phyloP scores from a whole-genome alignment of 1,140 invertebrate genomes.

The Drosophila hydei region DNA sequence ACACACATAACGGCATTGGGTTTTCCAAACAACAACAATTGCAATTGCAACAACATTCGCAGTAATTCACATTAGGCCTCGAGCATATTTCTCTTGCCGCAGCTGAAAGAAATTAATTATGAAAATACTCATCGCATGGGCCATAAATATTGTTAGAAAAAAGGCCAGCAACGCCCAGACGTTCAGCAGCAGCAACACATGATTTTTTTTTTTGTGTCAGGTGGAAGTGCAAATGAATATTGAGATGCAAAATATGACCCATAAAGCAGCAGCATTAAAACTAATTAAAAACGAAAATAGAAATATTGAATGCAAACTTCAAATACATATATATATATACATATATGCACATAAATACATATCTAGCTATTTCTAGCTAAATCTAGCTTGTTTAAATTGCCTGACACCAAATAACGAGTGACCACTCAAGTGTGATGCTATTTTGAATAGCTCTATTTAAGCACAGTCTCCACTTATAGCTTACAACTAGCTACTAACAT shows the following conservation, averaged over 20 bases:
- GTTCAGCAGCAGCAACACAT: constrained; percentile 19
- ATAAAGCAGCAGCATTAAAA: constrained; percentile 28
- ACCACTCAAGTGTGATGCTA: too few relatives aligned
- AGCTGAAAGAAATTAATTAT: constrained; percentile 53
- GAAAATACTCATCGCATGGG: constrained; percentile 43
- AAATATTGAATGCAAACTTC: neutral
- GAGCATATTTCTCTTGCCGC: constrained; percentile 34
- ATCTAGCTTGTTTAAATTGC: too few relatives aligned
- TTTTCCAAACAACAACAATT: constrained; percentile 33
- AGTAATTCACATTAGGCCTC: constrained; percentile 46
- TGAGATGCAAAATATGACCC: constrained; percentile 51
- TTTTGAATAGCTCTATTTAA: too few relatives aligned
- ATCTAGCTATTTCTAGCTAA: neutral
- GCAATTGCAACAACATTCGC: constrained; percentile 26
- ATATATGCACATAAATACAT: neutral
- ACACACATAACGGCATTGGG: constrained; percentile 8
- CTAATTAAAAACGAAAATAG: neutral
- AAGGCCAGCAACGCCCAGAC: constrained; percentile 26
- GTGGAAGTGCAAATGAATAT: constrained; percentile 45
- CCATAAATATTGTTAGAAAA: constrained; percentile 43
- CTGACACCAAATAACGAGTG: too few relatives aligned
- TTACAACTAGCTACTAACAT: too few relatives aligned
- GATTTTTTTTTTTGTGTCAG: constrained; percentile 59
- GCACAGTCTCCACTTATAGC: too few relatives aligned
- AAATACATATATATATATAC: constrained; percentile 1